phyloP scores from a whole-genome alignment of 2,797 vertebrate species.

The Prionace glauca region DNA sequence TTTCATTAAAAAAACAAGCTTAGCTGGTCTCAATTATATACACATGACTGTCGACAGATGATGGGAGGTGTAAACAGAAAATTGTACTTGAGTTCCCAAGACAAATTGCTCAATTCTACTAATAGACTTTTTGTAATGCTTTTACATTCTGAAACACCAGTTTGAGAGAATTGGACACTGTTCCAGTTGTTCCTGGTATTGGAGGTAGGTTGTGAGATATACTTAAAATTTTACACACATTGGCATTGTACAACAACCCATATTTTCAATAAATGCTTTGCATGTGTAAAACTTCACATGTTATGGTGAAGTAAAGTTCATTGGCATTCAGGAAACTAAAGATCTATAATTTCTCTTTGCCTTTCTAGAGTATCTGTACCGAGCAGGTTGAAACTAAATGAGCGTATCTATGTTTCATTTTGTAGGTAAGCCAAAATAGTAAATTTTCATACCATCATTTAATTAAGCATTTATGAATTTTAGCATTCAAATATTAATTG shows the following conservation, averaged over 20 bases:
- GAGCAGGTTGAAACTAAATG: not conserved
- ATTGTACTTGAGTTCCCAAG: not conserved
- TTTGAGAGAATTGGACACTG: too few relatives aligned
- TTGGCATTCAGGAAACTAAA: not conserved
- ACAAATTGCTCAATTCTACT: not conserved
- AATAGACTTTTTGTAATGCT: not conserved
- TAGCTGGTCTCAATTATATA: not conserved
- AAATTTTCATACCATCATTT: not conserved
- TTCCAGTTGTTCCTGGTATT: not conserved
- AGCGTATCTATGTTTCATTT: not conserved
- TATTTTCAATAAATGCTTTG: not conserved
- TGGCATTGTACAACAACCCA: not conserved
- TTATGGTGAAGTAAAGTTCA: not conserved
- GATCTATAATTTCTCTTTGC: not conserved
- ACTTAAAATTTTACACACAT: not conserved
- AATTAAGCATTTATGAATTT: not conserved
- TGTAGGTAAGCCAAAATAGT: not conserved
- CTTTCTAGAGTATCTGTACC: not conserved
- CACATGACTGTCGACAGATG: not conserved
- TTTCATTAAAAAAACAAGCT: not conserved
- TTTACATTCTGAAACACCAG: not conserved
- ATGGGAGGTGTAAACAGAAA: not conserved
- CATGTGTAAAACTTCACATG: not conserved
- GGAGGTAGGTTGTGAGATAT: not conserved
- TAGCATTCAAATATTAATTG: not conserved